Evolutionary conservation across 2,797 vertebrate genomes (phyloP), one percentile per base, ranked within the genome.

Genomic region (Tinamus major): DNA sequence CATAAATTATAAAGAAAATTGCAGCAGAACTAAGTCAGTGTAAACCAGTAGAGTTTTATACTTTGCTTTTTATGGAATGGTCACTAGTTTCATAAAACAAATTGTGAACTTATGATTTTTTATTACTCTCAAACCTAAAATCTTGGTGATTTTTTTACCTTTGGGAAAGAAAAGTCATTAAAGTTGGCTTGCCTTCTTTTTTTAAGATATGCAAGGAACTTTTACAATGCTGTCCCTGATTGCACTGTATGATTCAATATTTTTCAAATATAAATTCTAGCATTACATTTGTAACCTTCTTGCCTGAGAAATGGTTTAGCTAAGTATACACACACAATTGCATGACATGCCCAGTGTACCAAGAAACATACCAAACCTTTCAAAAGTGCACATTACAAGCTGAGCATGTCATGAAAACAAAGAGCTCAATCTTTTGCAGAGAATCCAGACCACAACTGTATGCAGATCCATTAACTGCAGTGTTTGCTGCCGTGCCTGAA

Each of bases 331-430:
- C 83, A 94, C 90, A 92, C 92, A 94, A 90, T 58, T 92, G 91
- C 94, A 96, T 96, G 96, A 96, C 96, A 96, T 96, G 95, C 96
- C 93, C 96, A 96, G 95, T 81, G 82, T 96, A 95, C 64, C 89
- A 89, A 96, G 88, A 96, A 95, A 95, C 94, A 95, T 94, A 93
- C 93, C 96, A 93, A 96, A 96, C 87, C 92, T 96, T 95, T 96
- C 85, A 96, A 96, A 96, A 95, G 89, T 95, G 92, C 92, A 95
- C 92, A 96, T 79, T 96, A 95, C 89, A 96, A 96, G 92, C 96
- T 96, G 95, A 96, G 95, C 93, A 96, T 96, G 95, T 95, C 95
- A 96, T 96, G 93, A 96, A 96, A 96, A 96, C 92, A 95, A 96
- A 96, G 94, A 96, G 95, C 89, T 94, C 94, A 95, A 96, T 96